These are phyloP conservation scores for Pelmatolapia mariae DNA, from an alignment of 2,113 vertebrate genomes.

Conservation along the genomic window DNA sequence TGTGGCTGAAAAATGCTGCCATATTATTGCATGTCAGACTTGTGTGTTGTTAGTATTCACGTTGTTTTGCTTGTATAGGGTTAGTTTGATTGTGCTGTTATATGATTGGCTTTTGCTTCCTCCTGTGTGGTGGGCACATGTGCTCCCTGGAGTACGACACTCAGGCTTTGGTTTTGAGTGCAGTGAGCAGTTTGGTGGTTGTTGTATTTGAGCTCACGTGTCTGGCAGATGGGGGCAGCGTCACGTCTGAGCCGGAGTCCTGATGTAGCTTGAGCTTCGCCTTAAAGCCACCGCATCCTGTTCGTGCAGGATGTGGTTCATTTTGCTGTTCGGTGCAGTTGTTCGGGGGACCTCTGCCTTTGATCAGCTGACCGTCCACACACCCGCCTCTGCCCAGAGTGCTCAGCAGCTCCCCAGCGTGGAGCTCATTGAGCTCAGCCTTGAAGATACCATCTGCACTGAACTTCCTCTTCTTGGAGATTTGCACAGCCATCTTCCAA, in stretches of 20 bases:
- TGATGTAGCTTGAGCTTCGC: not conserved
- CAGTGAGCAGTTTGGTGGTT: not conserved
- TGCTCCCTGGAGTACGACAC: not conserved
- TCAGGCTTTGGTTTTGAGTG: not conserved
- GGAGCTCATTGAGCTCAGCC: not conserved
- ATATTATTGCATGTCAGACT: not conserved
- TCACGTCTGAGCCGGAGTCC: not conserved
- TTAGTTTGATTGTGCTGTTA: not conserved
- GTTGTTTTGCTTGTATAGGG: not conserved
- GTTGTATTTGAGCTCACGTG: not conserved
- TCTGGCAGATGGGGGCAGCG: not conserved
- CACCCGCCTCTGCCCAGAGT: not conserved
- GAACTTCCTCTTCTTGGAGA: not conserved
- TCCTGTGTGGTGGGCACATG: not conserved
- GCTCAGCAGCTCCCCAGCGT: not conserved
- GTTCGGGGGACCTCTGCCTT: not conserved
- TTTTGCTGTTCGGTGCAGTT: not conserved
- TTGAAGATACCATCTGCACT: not conserved
- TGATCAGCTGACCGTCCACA: not conserved
- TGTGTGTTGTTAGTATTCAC: not conserved
- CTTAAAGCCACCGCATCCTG: not conserved
- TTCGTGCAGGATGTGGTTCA: not conserved
- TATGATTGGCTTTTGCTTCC: not conserved
- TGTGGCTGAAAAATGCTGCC: not conserved
- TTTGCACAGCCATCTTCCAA: not conserved